These are phyloP conservation scores for Thalpophila matura DNA, from an alignment of 2,888 invertebrate genomes.

Conservation along the genomic window DNA sequence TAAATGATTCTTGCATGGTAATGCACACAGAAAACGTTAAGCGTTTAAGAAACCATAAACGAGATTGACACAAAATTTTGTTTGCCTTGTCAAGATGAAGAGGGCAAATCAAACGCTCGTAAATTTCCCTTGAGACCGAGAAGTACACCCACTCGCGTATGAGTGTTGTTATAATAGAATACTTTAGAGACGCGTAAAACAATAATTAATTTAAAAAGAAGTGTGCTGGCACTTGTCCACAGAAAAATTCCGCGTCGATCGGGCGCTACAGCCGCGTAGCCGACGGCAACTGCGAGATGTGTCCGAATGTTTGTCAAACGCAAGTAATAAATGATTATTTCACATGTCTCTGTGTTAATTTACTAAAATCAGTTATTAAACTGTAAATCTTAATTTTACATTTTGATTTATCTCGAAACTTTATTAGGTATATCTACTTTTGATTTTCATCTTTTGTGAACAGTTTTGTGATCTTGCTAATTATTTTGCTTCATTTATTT, in stretches of 20 bases:
- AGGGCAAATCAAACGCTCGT: slow-evolving; percentile 86
- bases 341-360: slow-evolving; percentile 54
- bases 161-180: slow-evolving; percentile 86
- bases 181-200: slow-evolving; percentile 86
- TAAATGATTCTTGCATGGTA: neutral
- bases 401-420: slow-evolving; percentile 45
- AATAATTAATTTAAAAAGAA: slow-evolving; percentile 90
- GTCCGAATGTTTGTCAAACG: slow-evolving; percentile 55
- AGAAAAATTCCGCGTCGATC: slow-evolving; percentile 76
- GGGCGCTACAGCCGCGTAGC: slow-evolving; percentile 9
- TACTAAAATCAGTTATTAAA: slow-evolving; percentile 55
- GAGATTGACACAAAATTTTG: slow-evolving; percentile 77
- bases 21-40: slow-evolving; percentile 54
- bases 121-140: slow-evolving; percentile 77
- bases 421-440: slow-evolving; percentile 26
- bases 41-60: slow-evolving; percentile 73
- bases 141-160: slow-evolving; percentile 79
- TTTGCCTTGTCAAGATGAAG: slow-evolving; percentile 82
- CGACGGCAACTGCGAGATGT: slow-evolving; percentile 26
- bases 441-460: slow-evolving; percentile 25
- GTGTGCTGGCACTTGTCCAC: slow-evolving; percentile 85
- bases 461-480: slow-evolving; percentile 3
- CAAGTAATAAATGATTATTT: slow-evolving; percentile 58
- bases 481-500: slow-evolving; percentile 21
- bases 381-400: slow-evolving; percentile 52